Percentiles rank a stretch among this genome's conserved stretches.
These are phyloP conservation scores for Erythrocercus mccallii DNA, from an alignment of 2,113 vertebrate genomes.

Conservation along the genomic window DNA sequence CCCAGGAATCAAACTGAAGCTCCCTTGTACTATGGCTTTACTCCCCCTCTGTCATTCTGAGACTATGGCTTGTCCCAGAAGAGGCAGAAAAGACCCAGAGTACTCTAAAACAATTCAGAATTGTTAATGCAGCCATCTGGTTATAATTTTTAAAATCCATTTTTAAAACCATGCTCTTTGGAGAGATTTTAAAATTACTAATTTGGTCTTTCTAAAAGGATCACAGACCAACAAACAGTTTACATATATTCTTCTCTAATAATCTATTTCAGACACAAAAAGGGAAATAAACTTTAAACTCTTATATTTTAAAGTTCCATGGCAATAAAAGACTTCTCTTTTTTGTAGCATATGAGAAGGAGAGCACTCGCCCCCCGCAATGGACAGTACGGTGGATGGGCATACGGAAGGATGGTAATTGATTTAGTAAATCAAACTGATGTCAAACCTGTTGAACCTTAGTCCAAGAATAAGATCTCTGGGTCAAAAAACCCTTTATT, in stretches of 20 bases:
- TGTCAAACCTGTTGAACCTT: neutral
- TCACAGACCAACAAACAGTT: neutral
- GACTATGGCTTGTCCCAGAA: neutral
- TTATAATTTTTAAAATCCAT: neutral
- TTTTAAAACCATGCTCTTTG: neutral
- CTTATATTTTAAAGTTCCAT: neutral
- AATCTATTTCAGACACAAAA: neutral
- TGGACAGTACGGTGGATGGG: constrained; percentile 33
- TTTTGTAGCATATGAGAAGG: neutral
- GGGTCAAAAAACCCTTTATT: neutral
- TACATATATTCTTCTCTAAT: neutral
- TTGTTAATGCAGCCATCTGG: neutral
- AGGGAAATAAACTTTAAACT: neutral
- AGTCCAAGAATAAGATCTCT: neutral
- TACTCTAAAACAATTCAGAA: neutral
- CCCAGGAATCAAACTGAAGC: neutral
- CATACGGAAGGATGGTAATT: constrained; percentile 67
- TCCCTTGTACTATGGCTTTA: neutral
- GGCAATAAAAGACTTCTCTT: neutral
- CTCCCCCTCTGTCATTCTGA: neutral
- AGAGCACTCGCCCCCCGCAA: neutral
- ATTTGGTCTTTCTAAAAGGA: neutral
- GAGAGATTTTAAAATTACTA: neutral
- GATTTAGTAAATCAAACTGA: neutral
- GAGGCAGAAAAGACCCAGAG: neutral